Base-by-base conservation (phyloP, 2,888 invertebrate genomes). In the Tineola bisselliella region DNA sequence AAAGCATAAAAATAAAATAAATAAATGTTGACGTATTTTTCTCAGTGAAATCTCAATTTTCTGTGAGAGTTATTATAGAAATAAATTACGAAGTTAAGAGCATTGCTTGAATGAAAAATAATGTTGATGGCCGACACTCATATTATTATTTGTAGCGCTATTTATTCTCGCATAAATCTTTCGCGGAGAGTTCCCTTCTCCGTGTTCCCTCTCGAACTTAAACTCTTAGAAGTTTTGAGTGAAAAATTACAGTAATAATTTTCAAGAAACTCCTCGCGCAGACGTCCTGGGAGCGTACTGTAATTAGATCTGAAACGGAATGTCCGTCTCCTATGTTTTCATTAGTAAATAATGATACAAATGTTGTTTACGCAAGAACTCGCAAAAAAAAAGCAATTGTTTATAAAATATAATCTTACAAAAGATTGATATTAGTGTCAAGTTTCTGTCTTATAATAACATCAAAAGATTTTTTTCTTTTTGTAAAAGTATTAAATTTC, bases 191-290 rank as follows among this genome's bases (percentile, higher is more conserved):
- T 12, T 59, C 30, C 30, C 58, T 33, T 58, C 59, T 43, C 15
- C 59, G 44, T 44, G 19, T 43, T 74, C 75, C 68, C 65, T 65
- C 65, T 69, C 66, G 66, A 73, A 76, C 72, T 74, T 72, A 68
- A 67, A 67, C 71, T 69, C 71, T 71, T 74, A 72, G 44, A 81
- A 79, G 75, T 81, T 80, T 76, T 73, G 70, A 77, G 74, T 81
- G 80, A 82, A 83, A 81, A 81, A 81, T 82, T 76, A 75, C 78
- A 67, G 77, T 75, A 78, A 82, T 81, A 78, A 79, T 82, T 83
- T 78, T 73, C 68, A 68, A 71, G 69, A 75, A 73, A 73, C 71
- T 73, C 59, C 17, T 12, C 33, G 58, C 4, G 31, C 6, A 33
- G 58, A 58, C 58, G 58, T 31, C 58, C 33, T 25, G 30, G 25